Evolutionary conservation across 2,113 vertebrate genomes (phyloP).

Genomic region (Hemiprocne comata): DNA sequence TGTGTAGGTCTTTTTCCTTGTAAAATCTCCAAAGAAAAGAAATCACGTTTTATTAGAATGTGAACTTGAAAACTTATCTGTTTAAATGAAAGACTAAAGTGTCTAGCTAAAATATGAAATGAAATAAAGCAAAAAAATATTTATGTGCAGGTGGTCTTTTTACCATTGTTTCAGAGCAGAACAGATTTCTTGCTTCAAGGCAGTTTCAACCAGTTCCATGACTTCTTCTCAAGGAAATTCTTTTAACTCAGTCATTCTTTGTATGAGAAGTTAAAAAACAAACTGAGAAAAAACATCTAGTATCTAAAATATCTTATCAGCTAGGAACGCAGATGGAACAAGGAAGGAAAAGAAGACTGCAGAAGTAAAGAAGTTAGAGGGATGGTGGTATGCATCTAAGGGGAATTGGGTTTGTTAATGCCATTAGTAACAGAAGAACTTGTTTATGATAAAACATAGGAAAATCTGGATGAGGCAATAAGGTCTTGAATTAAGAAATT

Average conservation of each 20-base stretch:
- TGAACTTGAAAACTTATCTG: not conserved
- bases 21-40: not conserved
- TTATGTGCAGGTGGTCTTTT: not conserved
- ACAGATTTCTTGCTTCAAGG: too few species aligned
- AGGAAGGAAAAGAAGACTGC: not conserved
- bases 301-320: not conserved
- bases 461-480: not conserved
- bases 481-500: not conserved
- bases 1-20: not conserved
- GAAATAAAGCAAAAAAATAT: not conserved
- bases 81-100: not conserved
- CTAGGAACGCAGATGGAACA: not conserved
- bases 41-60: not conserved
- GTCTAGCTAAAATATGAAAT: not conserved
- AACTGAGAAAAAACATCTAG: not conserved
- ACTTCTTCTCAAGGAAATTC: not conserved
- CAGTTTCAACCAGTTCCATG: not conserved
- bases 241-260: not conserved
- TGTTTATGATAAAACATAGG: not conserved
- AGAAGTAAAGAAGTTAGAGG: not conserved
- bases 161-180: too few species aligned
- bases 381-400: not conserved
- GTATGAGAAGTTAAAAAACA: not conserved
- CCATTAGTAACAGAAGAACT: not conserved
- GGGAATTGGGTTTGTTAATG: not conserved